Base-by-base conservation (phyloP, 2,797 vertebrate species). In the Phoebastria nigripes region DNA sequence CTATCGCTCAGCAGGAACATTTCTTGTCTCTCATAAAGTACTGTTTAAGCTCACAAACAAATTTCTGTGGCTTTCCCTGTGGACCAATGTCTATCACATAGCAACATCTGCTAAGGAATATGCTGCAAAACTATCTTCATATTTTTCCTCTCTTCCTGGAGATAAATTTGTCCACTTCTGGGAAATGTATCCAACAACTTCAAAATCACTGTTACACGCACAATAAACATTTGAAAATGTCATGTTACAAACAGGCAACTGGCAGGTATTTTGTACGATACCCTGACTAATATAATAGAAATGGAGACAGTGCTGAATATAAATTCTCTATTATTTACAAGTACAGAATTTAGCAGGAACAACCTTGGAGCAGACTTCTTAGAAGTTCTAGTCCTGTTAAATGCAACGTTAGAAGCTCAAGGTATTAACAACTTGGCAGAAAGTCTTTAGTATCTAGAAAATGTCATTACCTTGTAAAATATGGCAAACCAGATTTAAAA, bases 101-200 rank as follows among this genome's bases (percentile, higher is more conserved):
- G 93, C 82, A 97, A 95, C 93, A 93, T 96, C 96, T 97, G 93
- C 93, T 89, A 88, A 95, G 11, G 44, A 94, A 81, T 66, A 84
- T 67, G 26, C 51, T 85, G 54, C 67, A 93, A 77, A 95, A 44
- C 31, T 71, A 70, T 90, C 83, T 89, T 95, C 22, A 46, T 74
- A 81, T 84, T 94, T 92, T 84, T 69, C 22, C 15, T 54, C 25
- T 87, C 86, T 62, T 86, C 35, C 22, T 63, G 59, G 69, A 89
- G 65, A 92, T 74, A 81, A 91, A 93, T 95, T 95, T 86, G 89
- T 94, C 42, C 33, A 51, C 33, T 79, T 97, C 67, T 73, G 91
- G 83, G 77, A 97, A 95, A 97, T 82, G 7, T 20, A 71, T 81
- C 41, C 55, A 89, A 67, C 7, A 58, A 46, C 81, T 94, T 79